A percentile compares a stretch with the other conserved stretches of the same genome.
Evolutionary conservation across 2,797 vertebrate genomes (phyloP).

Genomic region (Oryzias dopingdopingensis): DNA sequence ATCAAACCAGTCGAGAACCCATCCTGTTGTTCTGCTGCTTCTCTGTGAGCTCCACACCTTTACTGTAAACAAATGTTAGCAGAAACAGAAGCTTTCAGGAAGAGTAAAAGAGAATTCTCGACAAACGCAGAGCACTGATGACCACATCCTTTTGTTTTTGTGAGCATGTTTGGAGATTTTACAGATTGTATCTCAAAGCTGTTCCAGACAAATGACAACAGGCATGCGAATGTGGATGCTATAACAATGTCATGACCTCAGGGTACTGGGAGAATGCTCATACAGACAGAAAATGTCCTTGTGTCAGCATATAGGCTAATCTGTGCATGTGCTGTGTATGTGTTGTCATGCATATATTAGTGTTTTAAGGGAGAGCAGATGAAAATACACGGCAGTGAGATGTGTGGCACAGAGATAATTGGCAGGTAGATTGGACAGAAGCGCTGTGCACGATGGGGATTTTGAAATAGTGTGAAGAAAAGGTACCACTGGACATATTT

Average conservation of each 20-base stretch:
- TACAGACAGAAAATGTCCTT: constrained; percentile 54
- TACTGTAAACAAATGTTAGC: constrained; percentile 46
- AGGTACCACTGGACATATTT: constrained; percentile 14
- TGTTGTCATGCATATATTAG: constrained; percentile 37
- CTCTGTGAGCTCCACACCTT: constrained; percentile 69
- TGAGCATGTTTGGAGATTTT: constrained; percentile 24
- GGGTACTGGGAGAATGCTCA: constrained; percentile 48
- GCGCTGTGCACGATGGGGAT: constrained; percentile 10
- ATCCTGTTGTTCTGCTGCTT: constrained; percentile 59
- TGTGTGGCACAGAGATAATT: constrained; percentile 37
- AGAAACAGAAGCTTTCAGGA: constrained; percentile 23
- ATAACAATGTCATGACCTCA: constrained; percentile 43
- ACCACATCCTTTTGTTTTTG: neutral
- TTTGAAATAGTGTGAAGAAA: constrained; percentile 15
- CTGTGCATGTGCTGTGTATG: constrained; percentile 17
- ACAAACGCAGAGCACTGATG: constrained; percentile 12
- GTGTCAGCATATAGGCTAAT: constrained; percentile 67
- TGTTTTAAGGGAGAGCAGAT: constrained; percentile 44
- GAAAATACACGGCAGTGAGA: constrained; percentile 41
- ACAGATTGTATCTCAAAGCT: constrained; percentile 22
- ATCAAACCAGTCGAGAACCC: constrained; percentile 72
- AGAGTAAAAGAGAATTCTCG: constrained; percentile 37
- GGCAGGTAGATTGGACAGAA: constrained; percentile 25
- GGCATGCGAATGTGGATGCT: constrained; percentile 24
- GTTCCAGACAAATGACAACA: constrained; percentile 15